Evolutionary conservation across 2,797 vertebrate genomes (phyloP).

Genomic region (Melopsittacus undulatus): DNA sequence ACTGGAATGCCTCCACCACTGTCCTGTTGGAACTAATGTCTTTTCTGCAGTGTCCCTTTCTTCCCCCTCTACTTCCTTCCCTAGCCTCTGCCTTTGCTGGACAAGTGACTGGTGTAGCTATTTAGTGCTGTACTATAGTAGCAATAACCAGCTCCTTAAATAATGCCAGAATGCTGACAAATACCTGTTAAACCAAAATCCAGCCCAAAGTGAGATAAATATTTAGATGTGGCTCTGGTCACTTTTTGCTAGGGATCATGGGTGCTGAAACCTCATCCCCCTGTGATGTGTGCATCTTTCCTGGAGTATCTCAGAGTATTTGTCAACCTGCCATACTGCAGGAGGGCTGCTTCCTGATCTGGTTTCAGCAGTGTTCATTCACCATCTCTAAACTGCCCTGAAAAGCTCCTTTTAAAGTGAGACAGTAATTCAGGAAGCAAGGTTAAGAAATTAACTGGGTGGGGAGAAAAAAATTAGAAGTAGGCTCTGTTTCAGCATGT

Average conservation of each 20-base stretch:
- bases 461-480: background rate
- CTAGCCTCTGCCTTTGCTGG: background rate
- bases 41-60: background rate
- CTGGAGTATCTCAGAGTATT: background rate
- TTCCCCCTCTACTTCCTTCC: background rate
- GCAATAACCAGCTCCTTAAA: background rate
- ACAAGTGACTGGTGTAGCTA: background rate
- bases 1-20: constrained; percentile 28
- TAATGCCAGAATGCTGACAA: background rate
- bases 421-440: background rate
- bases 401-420: background rate
- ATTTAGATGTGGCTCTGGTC: background rate
- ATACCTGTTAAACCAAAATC: background rate
- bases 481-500: background rate
- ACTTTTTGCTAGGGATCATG: background rate
- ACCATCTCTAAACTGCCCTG: background rate
- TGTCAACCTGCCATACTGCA: background rate
- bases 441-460: background rate
- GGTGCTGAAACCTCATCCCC: background rate
- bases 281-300: background rate
- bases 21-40: constrained; percentile 1
- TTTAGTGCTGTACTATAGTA: background rate
- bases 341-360: background rate
- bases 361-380: background rate
- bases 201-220: background rate